These are phyloP conservation scores for Anisognathus igniventris DNA, from an alignment of 2,797 vertebrate genomes.

Conservation along the genomic window DNA sequence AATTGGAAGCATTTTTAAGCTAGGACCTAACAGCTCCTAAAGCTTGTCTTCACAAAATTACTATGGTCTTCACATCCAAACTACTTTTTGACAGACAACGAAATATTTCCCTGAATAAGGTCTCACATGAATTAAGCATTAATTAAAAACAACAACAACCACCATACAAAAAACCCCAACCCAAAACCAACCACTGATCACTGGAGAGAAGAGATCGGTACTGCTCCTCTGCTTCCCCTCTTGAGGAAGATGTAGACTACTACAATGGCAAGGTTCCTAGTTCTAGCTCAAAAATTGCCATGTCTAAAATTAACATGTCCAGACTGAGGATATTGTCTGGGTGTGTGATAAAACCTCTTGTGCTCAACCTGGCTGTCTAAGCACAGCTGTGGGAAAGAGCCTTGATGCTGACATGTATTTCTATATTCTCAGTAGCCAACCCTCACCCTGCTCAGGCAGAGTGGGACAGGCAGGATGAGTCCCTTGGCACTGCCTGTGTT, in stretches of 20 bases:
- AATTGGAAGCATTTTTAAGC: background rate
- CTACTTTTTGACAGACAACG: background rate
- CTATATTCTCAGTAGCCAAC: background rate
- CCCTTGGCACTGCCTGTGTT: background rate
- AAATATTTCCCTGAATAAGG: background rate
- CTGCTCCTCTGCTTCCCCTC: background rate
- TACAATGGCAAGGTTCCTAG: background rate
- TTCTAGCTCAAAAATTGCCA: background rate
- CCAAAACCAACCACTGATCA: background rate
- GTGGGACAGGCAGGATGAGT: background rate
- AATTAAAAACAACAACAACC: background rate
- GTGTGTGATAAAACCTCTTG: background rate
- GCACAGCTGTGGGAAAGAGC: background rate
- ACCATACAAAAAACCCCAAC: accelerated
- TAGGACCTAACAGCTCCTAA: background rate
- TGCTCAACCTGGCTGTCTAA: background rate
- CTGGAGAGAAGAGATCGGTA: background rate
- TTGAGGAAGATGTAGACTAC: background rate
- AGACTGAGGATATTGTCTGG: background rate
- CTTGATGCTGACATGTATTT: background rate
- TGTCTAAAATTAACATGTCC: background rate
- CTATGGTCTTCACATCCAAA: background rate
- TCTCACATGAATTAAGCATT: background rate
- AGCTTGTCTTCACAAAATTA: background rate
- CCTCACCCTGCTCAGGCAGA: background rate